Evolutionary conservation across 2,797 vertebrate species (phyloP).

Genomic region (Sphaeramia orbicularis): DNA sequence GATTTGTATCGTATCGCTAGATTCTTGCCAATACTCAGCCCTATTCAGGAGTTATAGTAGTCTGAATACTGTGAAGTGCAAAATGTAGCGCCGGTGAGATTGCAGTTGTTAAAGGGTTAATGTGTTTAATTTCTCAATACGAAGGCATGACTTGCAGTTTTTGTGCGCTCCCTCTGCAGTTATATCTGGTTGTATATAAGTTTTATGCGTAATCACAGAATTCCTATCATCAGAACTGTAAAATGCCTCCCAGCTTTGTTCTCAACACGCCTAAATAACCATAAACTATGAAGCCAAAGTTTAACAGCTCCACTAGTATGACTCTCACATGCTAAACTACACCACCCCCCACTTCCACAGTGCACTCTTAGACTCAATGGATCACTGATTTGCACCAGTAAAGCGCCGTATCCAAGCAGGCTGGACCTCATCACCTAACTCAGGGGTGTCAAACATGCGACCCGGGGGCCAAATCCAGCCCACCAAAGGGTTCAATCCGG

Average conservation of each 20-base stretch:
- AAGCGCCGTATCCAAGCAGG: constrained; percentile 50
- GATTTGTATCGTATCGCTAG: no score
- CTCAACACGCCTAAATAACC: constrained; percentile 42
- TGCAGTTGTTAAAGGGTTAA: no score
- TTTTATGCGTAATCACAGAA: constrained; percentile 1
- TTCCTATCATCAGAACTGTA: constrained; percentile 17
- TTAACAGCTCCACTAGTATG: constrained; percentile 69
- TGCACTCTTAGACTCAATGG: constrained; percentile 66
- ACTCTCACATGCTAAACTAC: constrained; percentile 76
- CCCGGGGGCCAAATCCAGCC: no score
- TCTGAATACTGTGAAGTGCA: no score
- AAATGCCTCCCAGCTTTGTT: constrained; percentile 36
- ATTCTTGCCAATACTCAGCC: no score
- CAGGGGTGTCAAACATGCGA: no score
- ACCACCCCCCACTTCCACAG: constrained; percentile 2
- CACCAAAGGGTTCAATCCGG: no score
- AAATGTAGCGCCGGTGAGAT: no score
- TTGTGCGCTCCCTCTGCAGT: no score
- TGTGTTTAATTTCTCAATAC: constrained; percentile 19
- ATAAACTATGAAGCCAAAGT: constrained; percentile 72
- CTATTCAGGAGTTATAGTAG: no score
- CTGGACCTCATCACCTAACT: constrained; percentile 54
- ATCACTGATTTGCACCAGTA: constrained; percentile 78
- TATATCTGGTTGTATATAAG: no score
- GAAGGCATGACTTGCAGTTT: constrained; percentile 45